Evolutionary conservation across 1,140 invertebrate genomes (phyloP).

Genomic region (Probaryconus sp.): DNA sequence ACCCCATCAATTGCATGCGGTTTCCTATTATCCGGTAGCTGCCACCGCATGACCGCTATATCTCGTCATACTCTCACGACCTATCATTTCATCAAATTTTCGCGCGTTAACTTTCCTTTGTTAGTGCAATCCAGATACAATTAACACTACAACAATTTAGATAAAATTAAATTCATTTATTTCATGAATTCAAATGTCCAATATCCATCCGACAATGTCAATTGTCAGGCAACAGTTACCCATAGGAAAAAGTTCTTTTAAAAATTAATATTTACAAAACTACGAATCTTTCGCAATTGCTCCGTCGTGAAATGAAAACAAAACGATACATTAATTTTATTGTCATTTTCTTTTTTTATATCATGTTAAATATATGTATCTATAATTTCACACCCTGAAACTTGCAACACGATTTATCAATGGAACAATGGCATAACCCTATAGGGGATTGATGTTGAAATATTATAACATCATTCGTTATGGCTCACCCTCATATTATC

Average conservation of each 20-base stretch:
- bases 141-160: constrained; percentile 11
- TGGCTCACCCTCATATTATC: constrained; percentile 74
- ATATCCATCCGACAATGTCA: too few relatives aligned
- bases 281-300: too few relatives aligned
- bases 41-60: constrained; percentile 60
- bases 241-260: too few relatives aligned
- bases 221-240: too few relatives aligned
- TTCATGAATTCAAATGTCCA: too few relatives aligned
- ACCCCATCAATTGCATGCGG: constrained; percentile 71
- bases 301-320: too few relatives aligned
- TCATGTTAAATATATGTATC: constrained; percentile 22
- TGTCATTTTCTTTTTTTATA: too few relatives aligned
- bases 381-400: constrained; percentile 68
- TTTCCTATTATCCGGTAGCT: constrained; percentile 54
- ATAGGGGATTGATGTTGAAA: constrained; percentile 73
- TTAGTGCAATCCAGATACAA: constrained; percentile 12
- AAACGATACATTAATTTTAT: too few relatives aligned
- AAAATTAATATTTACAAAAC: too few relatives aligned
- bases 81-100: constrained; percentile 20
- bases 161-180: too few relatives aligned
- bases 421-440: constrained; percentile 70
- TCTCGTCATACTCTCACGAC: constrained; percentile 51
- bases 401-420: constrained; percentile 75
- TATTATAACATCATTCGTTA: constrained; percentile 76
- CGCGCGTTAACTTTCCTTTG: constrained; percentile 22